Conservation (phyloP, 2,113 vertebrate species). For the Progne subis region DNA sequence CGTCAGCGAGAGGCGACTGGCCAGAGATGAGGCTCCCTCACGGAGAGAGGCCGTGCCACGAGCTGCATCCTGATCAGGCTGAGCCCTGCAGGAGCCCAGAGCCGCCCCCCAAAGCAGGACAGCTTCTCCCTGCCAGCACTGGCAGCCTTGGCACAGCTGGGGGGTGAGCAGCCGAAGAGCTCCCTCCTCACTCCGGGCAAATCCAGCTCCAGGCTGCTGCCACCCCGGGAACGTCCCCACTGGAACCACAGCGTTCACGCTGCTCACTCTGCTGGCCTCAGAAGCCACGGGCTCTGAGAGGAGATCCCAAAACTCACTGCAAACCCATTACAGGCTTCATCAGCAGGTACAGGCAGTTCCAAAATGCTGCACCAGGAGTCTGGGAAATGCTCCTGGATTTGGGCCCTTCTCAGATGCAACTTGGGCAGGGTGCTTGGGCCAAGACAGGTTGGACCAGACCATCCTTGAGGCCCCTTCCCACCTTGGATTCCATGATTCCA, state of each 20-base stretch:
- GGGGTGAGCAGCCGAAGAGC: rapidly evolving
- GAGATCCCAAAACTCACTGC: no score
- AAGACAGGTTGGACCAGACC: rapidly evolving
- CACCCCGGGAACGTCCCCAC: rapidly evolving
- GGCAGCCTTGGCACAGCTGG: background rate
- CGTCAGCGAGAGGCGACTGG: background rate
- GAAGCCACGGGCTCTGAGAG: rapidly evolving
- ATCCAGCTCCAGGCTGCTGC: rapidly evolving
- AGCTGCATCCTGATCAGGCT: background rate
- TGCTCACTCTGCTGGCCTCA: no score
- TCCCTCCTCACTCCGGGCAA: rapidly evolving
- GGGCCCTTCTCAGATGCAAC: background rate
- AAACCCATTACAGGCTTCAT: background rate
- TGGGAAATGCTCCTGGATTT: rapidly evolving
- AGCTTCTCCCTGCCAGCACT: background rate
- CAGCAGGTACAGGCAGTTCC: no score
- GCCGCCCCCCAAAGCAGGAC: background rate
- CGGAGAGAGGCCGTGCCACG: rapidly evolving
- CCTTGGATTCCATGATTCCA: background rate
- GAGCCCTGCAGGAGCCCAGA: background rate
- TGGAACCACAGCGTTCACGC: no score
- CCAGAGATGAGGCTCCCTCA: background rate
- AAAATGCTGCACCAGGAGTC: rapidly evolving
- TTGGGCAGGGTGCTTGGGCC: background rate
- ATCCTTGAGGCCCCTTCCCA: background rate